Conservation (phyloP, 2,888 invertebrate genomes). For the Trissonchulus latispiculum region DNA sequence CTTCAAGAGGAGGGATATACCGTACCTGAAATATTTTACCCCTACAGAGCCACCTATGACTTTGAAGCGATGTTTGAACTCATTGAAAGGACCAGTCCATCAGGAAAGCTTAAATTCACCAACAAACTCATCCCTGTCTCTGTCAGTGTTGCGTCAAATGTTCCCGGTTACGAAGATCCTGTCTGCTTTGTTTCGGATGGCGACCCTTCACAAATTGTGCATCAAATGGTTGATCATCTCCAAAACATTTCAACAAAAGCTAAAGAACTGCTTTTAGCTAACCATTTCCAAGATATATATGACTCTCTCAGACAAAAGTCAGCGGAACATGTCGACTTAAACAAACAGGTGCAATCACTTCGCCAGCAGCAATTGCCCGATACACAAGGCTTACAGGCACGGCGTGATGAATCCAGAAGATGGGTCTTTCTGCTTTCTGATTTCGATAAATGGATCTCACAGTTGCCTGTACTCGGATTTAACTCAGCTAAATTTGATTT, state of each 20-base stretch:
- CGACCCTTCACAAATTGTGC: background rate
- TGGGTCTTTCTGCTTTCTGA: too few species aligned
- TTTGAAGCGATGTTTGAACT: constrained; percentile 6
- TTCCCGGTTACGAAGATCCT: background rate
- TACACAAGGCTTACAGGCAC: too few species aligned
- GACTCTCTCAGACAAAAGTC: too few species aligned
- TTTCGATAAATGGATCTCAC: background rate
- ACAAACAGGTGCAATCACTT: too few species aligned
- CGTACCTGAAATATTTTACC: background rate
- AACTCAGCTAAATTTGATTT: constrained; percentile 13
- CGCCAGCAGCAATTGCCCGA: too few species aligned
- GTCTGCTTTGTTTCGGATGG: background rate
- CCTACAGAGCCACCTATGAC: background rate
- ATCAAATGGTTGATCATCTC: background rate
- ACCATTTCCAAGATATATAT: too few species aligned
- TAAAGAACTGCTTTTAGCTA: too few species aligned
- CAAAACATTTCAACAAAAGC: background rate
- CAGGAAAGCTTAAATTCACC: background rate
- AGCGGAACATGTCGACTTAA: too few species aligned
- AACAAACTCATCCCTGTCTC: background rate
- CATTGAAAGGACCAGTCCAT: background rate
- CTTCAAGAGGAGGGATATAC: background rate
- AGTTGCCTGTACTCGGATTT: background rate
- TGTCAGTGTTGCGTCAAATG: background rate
- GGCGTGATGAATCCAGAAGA: too few species aligned